Conservation (phyloP, 2,113 vertebrate species). For the Brachirus orientalis region DNA sequence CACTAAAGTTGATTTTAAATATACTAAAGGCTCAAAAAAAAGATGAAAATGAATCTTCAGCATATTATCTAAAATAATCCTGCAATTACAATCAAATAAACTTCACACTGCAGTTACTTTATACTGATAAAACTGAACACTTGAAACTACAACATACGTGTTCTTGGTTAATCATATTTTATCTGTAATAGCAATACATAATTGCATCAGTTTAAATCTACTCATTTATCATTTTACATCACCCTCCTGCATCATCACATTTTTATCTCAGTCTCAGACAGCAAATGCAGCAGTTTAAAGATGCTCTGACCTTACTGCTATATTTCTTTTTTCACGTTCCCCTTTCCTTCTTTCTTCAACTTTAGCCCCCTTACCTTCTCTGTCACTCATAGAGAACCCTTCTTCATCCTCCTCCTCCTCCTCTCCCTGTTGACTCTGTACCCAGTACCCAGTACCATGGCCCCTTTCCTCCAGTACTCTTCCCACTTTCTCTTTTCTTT, state of each 20-base stretch:
- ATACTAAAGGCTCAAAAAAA: conserved; percentile 8
- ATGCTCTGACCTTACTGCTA: conserved; percentile 58
- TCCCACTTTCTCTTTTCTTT: conserved; percentile 27
- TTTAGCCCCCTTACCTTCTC: conserved; percentile 24
- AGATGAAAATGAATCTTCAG: no score
- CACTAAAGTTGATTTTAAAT: conserved; percentile 16
- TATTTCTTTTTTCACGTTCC: conserved; percentile 5
- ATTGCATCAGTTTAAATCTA: no score
- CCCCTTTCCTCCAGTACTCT: neutral
- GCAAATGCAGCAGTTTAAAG: conserved; percentile 60
- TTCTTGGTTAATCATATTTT: conserved; percentile 13
- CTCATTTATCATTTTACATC: no score
- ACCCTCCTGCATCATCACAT: no score
- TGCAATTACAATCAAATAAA: no score
- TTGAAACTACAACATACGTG: neutral
- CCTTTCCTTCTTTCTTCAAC: conserved; percentile 30
- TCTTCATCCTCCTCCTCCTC: neutral
- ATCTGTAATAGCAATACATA: neutral
- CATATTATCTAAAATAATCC: no score
- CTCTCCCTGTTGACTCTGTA: conserved; percentile 9
- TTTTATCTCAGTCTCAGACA: conserved; percentile 41
- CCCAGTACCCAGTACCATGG: neutral
- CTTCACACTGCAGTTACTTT: no score
- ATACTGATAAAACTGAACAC: no score
- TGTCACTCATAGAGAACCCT: neutral